A percentile compares a stretch with the other conserved stretches of the same genome.
Conservation (phyloP, 2,797 vertebrate genomes). For the Scolopax rusticola region DNA sequence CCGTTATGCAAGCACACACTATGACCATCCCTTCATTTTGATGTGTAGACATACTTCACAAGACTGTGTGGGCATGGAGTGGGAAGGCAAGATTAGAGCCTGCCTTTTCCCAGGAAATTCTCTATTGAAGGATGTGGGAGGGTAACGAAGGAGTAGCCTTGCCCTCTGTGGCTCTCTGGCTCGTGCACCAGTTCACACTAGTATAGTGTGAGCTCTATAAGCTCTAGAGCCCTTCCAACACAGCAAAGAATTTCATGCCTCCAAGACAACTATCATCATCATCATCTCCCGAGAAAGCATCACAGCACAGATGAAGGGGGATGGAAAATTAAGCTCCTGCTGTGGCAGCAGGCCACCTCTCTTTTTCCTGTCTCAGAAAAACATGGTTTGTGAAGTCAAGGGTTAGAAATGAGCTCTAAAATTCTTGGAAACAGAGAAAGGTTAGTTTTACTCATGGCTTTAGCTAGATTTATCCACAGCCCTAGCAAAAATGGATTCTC, state of each 20-base stretch:
- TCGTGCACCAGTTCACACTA: background rate
- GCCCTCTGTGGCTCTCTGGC: background rate
- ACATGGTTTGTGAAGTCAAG: background rate
- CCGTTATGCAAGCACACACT: background rate
- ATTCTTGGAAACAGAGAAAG: background rate
- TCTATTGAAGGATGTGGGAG: background rate
- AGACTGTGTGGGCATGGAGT: background rate
- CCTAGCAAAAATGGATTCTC: background rate
- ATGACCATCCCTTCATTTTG: background rate
- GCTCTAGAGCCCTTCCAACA: background rate
- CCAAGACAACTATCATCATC: background rate
- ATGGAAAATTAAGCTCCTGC: background rate
- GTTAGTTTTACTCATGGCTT: background rate
- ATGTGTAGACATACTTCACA: background rate
- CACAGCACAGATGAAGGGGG: background rate
- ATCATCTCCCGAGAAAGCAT: background rate
- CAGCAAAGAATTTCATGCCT: background rate
- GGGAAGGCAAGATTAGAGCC: background rate
- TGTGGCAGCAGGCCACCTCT: background rate
- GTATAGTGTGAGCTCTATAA: background rate
- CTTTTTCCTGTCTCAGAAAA: background rate
- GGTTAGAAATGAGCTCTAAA: background rate
- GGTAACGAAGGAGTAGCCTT: background rate
- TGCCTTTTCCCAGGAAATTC: background rate
- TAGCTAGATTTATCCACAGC: background rate